These are phyloP conservation scores for Asarcornis scutulata DNA, from an alignment of 2,113 vertebrate species.

Conservation along the genomic window DNA sequence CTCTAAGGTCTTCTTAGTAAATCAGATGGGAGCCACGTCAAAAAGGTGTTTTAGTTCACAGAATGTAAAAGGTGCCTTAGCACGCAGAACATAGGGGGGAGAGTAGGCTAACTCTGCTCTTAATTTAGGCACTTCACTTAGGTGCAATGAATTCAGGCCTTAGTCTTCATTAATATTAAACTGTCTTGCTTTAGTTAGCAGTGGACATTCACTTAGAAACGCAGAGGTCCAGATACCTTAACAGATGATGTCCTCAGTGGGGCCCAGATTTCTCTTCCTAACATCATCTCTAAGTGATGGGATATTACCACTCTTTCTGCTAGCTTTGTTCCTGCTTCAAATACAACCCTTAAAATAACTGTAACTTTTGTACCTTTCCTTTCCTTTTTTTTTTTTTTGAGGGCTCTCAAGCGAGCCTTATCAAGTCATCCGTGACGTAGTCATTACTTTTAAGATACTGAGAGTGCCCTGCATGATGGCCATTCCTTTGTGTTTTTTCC, in stretches of 20 bases:
- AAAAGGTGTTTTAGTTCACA: neutral
- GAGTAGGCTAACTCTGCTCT: neutral
- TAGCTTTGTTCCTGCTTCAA: constrained; percentile 32
- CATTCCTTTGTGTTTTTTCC: neutral
- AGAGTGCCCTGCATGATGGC: neutral
- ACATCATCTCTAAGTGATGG: neutral
- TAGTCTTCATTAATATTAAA: neutral
- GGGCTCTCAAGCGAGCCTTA: neutral
- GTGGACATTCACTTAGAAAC: neutral
- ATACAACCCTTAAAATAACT: neutral
- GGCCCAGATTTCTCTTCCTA: neutral
- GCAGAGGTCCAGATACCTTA: neutral
- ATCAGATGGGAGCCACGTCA: neutral
- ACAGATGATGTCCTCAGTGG: neutral
- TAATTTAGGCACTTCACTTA: neutral
- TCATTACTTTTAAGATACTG: neutral
- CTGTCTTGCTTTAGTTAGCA: neutral
- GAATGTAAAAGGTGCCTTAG: neutral
- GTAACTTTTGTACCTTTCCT: neutral
- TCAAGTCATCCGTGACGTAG: neutral
- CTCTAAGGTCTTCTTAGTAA: neutral
- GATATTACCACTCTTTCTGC: neutral
- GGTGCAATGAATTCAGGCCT: neutral
- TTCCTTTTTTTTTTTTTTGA: neutral
- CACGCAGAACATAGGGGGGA: neutral